phyloP scores from a whole-genome alignment of 2,113 vertebrate genomes.

The Gambusia holbrooki region DNA sequence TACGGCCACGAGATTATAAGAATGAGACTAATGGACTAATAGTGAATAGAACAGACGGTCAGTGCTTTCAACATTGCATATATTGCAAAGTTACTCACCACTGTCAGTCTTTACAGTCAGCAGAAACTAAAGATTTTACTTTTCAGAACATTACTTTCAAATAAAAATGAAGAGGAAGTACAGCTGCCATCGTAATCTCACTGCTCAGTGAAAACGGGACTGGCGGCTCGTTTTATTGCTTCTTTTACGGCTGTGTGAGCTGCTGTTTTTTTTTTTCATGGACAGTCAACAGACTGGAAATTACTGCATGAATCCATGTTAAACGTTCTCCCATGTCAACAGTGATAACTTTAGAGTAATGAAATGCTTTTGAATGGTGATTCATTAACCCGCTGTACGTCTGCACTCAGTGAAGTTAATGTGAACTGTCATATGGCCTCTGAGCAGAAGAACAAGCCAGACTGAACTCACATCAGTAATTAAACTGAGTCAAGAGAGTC shows the following conservation, averaged over 20 bases:
- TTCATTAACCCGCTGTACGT: not conserved
- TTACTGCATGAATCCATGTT: not conserved
- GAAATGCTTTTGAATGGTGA: not conserved
- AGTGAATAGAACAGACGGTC: no score
- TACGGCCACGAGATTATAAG: no score
- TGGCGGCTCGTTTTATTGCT: no score
- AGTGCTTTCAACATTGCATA: no score
- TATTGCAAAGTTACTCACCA: no score
- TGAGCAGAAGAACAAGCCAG: not conserved
- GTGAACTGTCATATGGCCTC: not conserved
- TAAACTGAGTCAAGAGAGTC: not conserved
- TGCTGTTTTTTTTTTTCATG: not conserved
- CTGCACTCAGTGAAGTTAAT: not conserved
- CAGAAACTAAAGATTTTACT: no score
- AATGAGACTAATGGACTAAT: no score
- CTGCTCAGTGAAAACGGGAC: not conserved
- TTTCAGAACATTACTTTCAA: no score
- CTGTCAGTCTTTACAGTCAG: no score
- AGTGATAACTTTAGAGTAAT: not conserved
- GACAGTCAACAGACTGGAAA: not conserved
- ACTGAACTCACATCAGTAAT: not conserved
- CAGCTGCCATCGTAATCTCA: not conserved
- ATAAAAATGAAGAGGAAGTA: no score
- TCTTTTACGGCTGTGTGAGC: not conserved
- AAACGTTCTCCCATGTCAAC: not conserved